A percentile compares a stretch with the other conserved stretches of the same genome.
These are phyloP conservation scores for Reticulitermes speratus DNA, from an alignment of 1,140 invertebrate species.

Conservation along the genomic window DNA sequence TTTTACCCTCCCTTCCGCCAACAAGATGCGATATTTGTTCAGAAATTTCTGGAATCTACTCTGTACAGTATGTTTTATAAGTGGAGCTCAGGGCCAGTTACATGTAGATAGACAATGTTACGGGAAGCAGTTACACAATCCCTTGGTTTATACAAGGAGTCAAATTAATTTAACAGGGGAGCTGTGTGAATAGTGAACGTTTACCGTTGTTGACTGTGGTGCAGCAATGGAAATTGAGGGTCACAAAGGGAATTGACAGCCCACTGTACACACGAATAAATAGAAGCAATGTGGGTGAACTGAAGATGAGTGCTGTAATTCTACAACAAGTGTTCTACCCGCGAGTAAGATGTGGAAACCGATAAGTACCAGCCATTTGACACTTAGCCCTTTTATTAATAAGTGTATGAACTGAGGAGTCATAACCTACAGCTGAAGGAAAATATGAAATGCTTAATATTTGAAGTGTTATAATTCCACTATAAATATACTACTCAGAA, in stretches of 20 bases:
- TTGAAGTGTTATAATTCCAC: too few relatives aligned
- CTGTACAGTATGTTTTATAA: background rate
- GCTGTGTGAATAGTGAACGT: background rate
- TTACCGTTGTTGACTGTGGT: background rate
- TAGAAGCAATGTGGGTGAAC: too few relatives aligned
- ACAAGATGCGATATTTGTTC: background rate
- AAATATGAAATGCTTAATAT: too few relatives aligned
- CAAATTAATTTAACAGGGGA: conserved; percentile 5
- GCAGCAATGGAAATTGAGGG: background rate
- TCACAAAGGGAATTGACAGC: conserved; percentile 1
- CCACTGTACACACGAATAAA: background rate
- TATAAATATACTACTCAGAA: too few relatives aligned
- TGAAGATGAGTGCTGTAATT: too few relatives aligned
- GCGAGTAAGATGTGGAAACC: too few relatives aligned
- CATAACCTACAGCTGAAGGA: too few relatives aligned
- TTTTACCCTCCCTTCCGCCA: background rate
- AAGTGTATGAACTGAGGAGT: too few relatives aligned
- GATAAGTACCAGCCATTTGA: too few relatives aligned
- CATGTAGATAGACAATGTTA: background rate
- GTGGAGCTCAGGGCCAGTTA: background rate
- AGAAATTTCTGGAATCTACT: background rate
- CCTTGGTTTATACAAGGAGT: background rate
- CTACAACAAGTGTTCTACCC: too few relatives aligned
- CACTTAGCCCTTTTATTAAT: too few relatives aligned
- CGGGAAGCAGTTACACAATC: background rate